These are phyloP conservation scores for Epizoanthus scotinus DNA, from an alignment of 92 coral and sea anemone genomes.

Conservation along the genomic window DNA sequence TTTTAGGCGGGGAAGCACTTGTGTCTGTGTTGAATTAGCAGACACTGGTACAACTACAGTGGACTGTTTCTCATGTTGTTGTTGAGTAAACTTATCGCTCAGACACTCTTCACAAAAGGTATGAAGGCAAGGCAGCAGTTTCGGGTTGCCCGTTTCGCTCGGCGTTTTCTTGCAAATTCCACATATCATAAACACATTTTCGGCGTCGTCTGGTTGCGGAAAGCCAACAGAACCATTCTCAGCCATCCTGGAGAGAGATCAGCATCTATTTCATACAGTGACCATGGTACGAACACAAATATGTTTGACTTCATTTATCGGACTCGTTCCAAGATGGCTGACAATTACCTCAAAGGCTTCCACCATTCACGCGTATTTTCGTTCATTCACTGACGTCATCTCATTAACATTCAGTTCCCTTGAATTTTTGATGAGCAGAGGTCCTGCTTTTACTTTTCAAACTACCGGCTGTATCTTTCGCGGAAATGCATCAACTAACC, in stretches of 20 bases:
- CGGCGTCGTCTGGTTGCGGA: conserved; percentile 68
- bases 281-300: conserved; percentile 22
- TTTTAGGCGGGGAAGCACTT: conserved; percentile 74
- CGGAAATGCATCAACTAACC: background rate
- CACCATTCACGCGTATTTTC: conserved; percentile 50
- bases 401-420: conserved; percentile 49
- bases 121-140: conserved; percentile 96
- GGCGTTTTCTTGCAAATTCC: conserved; percentile 85
- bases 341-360: conserved; percentile 57
- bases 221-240: conserved; percentile 63
- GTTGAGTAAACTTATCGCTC: conserved; percentile 75
- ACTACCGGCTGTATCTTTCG: background rate
- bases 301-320: conserved; percentile 16
- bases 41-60: conserved; percentile 44
- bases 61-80: conserved; percentile 69
- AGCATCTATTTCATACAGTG: conserved; percentile 4
- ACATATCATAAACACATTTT: conserved; percentile 73
- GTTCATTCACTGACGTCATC: conserved; percentile 71
- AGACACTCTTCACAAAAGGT: conserved; percentile 90
- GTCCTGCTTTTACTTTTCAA: conserved; percentile 1
- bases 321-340: conserved; percentile 81
- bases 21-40: conserved; percentile 51
- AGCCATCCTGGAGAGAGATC: conserved; percentile 56
- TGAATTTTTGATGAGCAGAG: conserved; percentile 62
- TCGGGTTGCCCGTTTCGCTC: conserved; percentile 75